Evolutionary conservation across 2,113 vertebrate genomes (phyloP).

Genomic region (Gymnobelideus leadbeateri): DNA sequence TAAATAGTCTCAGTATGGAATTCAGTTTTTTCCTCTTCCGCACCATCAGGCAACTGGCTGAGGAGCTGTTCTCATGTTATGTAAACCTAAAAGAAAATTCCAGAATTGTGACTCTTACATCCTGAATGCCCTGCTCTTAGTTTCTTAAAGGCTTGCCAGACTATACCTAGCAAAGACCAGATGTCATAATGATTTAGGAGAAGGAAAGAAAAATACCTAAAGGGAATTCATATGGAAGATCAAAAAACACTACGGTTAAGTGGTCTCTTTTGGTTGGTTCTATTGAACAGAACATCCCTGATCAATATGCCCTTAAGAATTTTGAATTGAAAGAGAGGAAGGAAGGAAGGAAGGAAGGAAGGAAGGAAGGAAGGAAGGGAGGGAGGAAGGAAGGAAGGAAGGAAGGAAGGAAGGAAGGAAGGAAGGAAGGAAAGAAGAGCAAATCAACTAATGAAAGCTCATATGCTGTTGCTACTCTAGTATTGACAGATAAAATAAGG

Average conservation of each 20-base stretch:
- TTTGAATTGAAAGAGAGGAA: neutral
- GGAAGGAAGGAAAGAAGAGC: neutral
- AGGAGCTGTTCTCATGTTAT: neutral
- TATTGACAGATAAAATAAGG: neutral
- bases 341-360: neutral
- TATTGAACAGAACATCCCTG: neutral
- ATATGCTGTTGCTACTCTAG: neutral
- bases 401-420: neutral
- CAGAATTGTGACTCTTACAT: neutral
- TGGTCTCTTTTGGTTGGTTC: neutral
- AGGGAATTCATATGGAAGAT: neutral
- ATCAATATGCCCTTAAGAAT: neutral
- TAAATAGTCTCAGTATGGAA: neutral
- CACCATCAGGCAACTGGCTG: neutral
- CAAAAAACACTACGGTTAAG: neutral
- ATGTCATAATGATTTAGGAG: neutral
- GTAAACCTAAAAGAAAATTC: neutral
- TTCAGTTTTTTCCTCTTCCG: neutral
- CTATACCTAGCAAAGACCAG: neutral
- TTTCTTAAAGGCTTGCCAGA: neutral
- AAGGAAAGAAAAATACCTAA: neutral
- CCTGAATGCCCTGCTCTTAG: neutral
- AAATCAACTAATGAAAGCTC: neutral
- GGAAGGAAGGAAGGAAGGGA: neutral
- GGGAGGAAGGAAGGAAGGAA: neutral